These are phyloP conservation scores for Ichneumoninae sp. DNA, from an alignment of 2,888 invertebrate species.

Conservation along the genomic window DNA sequence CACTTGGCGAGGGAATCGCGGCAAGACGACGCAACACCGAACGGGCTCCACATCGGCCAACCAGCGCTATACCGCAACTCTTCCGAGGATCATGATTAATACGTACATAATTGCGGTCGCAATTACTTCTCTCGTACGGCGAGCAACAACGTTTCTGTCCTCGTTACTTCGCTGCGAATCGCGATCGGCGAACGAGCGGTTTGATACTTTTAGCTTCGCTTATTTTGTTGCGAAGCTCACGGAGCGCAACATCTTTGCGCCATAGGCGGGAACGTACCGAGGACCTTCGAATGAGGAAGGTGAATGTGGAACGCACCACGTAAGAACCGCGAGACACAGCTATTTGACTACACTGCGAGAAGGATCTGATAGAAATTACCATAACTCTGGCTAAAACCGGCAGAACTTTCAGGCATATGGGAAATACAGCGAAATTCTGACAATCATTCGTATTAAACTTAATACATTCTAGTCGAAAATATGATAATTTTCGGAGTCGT, in stretches of 20 bases:
- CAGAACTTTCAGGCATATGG: too few species aligned
- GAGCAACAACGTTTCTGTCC: conserved; percentile 12
- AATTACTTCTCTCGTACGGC: not conserved
- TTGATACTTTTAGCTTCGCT: conserved; percentile 9
- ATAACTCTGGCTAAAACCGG: too few species aligned
- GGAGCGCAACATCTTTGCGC: conserved; percentile 2
- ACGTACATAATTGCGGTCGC: conserved; percentile 28
- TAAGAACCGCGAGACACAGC: not conserved
- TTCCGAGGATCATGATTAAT: conserved; percentile 16
- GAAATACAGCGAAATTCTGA: too few species aligned
- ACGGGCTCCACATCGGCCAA: not conserved
- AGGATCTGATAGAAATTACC: too few species aligned
- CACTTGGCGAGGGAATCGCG: conserved; percentile 12
- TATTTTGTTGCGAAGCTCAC: not conserved
- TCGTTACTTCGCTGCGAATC: conserved; percentile 14
- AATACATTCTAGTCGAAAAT: too few species aligned
- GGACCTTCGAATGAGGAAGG: not conserved
- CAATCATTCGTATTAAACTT: too few species aligned
- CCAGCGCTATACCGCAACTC: not conserved
- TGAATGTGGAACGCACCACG: conserved; percentile 8
- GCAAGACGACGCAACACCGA: not conserved
- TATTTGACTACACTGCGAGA: too few species aligned
- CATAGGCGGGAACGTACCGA: not conserved
- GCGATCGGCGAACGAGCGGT: conserved; percentile 1
- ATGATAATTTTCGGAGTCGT: too few species aligned